These are phyloP conservation scores for Platypus cylindrus DNA, from an alignment of 2,888 invertebrate genomes.

Conservation along the genomic window DNA sequence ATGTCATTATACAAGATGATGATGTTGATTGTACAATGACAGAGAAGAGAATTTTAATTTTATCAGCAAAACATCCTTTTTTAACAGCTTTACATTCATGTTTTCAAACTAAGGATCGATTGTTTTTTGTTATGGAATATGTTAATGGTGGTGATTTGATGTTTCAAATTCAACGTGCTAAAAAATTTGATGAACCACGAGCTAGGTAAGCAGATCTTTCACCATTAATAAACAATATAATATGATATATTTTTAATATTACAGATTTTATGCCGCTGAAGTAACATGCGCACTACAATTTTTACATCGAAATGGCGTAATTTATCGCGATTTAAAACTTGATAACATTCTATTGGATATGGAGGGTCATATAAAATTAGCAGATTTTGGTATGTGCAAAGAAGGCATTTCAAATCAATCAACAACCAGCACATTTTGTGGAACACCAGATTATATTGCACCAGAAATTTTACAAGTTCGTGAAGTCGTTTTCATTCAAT, in stretches of 20 bases:
- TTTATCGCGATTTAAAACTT: constrained; percentile 96
- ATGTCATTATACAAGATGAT: constrained; percentile 96
- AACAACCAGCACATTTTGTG: constrained; percentile 94
- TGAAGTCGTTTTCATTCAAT: neutral
- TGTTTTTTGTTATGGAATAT: constrained; percentile 99
- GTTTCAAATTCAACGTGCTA: constrained; percentile 98
- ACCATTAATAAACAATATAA: too few species aligned
- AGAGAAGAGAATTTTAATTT: constrained; percentile 89
- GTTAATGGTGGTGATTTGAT: constrained; percentile 97
- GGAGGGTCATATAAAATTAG: constrained; percentile 89
- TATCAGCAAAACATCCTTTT: constrained; percentile 97
- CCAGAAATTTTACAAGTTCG: constrained; percentile 53
- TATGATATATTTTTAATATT: too few species aligned
- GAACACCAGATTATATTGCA: constrained; percentile 99
- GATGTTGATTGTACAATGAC: constrained; percentile 99
- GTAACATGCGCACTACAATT: constrained; percentile 96
- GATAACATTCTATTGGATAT: constrained; percentile 96
- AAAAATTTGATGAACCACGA: constrained; percentile 93
- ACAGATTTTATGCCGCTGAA: constrained; percentile 91
- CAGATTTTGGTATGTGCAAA: constrained; percentile 91
- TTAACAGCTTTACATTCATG: constrained; percentile 93
- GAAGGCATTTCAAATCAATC: constrained; percentile 80
- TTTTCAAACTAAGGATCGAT: constrained; percentile 79
- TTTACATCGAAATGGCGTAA: constrained; percentile 90
- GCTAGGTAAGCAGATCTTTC: constrained; percentile 45